Percentiles rank a stretch among this genome's conserved stretches.
phyloP scores from a whole-genome alignment of 2,797 vertebrate species.

The Centroberyx gerrardi region DNA sequence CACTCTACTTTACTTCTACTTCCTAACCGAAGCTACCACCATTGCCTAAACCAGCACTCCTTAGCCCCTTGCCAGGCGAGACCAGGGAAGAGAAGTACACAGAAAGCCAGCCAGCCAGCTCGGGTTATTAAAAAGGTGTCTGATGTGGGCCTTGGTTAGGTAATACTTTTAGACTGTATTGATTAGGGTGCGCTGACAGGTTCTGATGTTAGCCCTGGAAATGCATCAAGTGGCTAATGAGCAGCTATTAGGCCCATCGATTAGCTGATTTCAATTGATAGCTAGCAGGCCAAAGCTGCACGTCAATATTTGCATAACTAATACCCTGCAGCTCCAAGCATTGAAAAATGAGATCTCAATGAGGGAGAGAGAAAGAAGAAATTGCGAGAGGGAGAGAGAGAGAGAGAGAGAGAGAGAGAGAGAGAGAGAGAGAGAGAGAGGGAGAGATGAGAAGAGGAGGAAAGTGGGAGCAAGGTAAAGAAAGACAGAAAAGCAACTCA shows the following conservation, averaged over 20 bases:
- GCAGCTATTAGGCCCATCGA: conserved; percentile 96
- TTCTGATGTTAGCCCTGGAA: conserved; percentile 87
- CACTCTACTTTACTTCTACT: not conserved
- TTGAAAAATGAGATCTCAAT: conserved; percentile 89
- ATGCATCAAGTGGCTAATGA: conserved; percentile 94
- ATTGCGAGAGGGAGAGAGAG: conserved; percentile 20
- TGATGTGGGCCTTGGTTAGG: conserved; percentile 74
- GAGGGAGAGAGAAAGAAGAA: conserved; percentile 69
- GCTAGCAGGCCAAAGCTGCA: conserved; percentile 92
- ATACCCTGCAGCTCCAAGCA: conserved; percentile 88
- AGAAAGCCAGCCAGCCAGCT: conserved; percentile 64
- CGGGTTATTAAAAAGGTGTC: conserved; percentile 78
- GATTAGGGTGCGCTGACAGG: conserved; percentile 88
- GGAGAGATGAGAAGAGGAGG: conserved; percentile 3
- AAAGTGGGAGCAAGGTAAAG: conserved; percentile 14
- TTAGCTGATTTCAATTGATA: conserved; percentile 98
- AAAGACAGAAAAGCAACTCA: conserved; percentile 18
- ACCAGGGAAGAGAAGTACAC: conserved; percentile 31
- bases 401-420: conserved; percentile 4
- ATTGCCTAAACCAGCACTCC: not conserved
- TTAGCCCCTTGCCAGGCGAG: conserved; percentile 49
- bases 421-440: conserved; percentile 16
- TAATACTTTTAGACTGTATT: conserved; percentile 93
- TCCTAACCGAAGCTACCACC: not conserved
- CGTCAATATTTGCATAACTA: conserved; percentile 95